A percentile compares a stretch with the other conserved stretches of the same genome.
phyloP scores from a whole-genome alignment of 53 echinoderm and acorn worm genomes.

The Mesocentrotus franciscanus region DNA sequence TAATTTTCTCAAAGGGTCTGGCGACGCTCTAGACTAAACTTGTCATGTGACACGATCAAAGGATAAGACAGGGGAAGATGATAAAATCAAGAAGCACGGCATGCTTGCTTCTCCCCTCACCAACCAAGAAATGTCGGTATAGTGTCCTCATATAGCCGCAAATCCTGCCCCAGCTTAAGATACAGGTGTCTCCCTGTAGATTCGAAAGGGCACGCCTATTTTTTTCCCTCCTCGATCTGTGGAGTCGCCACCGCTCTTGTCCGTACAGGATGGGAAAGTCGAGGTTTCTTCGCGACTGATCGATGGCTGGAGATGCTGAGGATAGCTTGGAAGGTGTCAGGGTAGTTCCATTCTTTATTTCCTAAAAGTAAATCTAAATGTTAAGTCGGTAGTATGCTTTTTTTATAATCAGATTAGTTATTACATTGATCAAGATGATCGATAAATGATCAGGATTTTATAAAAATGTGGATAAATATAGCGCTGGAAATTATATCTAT shows the following conservation, averaged over 20 bases:
- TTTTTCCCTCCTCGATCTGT: neutral
- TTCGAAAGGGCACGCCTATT: conserved; percentile 25
- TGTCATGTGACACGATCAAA: conserved; percentile 40
- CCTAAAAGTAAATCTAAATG: no score
- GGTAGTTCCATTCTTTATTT: no score
- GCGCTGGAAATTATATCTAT: no score
- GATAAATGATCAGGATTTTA: no score
- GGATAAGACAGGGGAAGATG: conserved; percentile 54
- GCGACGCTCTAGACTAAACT: neutral
- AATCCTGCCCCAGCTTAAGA: neutral
- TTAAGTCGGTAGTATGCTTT: no score
- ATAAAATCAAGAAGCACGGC: conserved; percentile 70
- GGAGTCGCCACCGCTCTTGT: neutral
- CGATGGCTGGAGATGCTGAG: no score
- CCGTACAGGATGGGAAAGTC: neutral
- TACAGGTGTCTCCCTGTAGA: conserved; percentile 49
- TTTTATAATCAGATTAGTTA: no score
- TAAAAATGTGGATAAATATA: no score
- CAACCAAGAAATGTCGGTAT: conserved; percentile 53
- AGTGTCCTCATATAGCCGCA: conserved; percentile 46
- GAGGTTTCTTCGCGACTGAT: neutral
- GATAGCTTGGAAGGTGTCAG: no score
- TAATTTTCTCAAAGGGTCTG: conserved; percentile 18
- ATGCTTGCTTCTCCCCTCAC: conserved; percentile 62
- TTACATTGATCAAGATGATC: no score